Evolutionary conservation across 2,797 vertebrate genomes (phyloP), one percentile per base, ranked within the genome.

Genomic region (Myotis pilosus): DNA sequence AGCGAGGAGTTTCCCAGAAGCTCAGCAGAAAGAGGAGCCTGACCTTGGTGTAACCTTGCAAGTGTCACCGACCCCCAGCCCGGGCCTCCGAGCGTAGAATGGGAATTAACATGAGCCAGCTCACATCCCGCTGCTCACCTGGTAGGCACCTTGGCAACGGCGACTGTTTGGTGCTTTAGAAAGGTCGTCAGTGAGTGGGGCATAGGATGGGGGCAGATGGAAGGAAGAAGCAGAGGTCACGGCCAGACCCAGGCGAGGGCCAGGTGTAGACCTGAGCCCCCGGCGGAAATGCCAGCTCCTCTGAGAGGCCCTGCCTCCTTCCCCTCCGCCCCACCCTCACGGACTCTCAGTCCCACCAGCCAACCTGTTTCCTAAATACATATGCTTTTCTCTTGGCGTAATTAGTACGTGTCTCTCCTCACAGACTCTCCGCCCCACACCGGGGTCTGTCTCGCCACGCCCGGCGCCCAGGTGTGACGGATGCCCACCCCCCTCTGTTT

Each of bases 111-210:
- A 1, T 3, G 0, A n/a, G 74, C 49, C 64, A 12, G 53, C 28
- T 15, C 8, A 0, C 20, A 8, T 25, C 25, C 83, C 23, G 49
- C 6, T 0, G 25, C 88, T 25, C 17, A 16, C 51, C 84, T 22
- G 36, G 41, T 0, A 9, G 72, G 38, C 68, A 5, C 68, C 81
- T 44, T 28, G 8, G 51, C 17, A 17, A 1, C 1, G 33, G 53
- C 5, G 3, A 16, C 69, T 16, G 0, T 16, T 36, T 8, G 15
- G 64, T 36, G 44, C 36, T 22, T 55, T 33, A 19, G 49, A 62
- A 41, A 44, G 64, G 4, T 23, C 30, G 0, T 41, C 41, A 0
- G 0, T 20, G 38, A 0, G 7, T 3, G 19, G 20, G n/a, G 8
- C 2, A 11, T 16, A 28, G 8, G 16, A 13, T 0, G 74, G 19